Base-by-base conservation (phyloP, 2,797 vertebrate species). In the Muscicapa striata region DNA sequence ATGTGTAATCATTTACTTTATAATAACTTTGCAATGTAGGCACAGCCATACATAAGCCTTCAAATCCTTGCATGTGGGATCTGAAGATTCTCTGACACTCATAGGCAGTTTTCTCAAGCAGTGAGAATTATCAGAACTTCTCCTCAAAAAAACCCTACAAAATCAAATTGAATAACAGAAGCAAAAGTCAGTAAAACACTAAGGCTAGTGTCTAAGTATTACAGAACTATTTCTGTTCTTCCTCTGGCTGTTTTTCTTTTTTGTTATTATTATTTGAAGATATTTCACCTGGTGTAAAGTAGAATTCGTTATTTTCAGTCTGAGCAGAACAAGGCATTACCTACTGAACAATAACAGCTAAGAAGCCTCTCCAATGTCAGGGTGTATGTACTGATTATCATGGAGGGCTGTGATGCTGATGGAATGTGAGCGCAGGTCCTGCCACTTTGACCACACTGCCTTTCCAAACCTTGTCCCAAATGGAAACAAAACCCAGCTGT, bases 401-500 rank as follows among this genome's bases (percentile, higher is more conserved):
- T 12, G 54, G 36, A 83, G 41, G 67, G 66, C 78, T 82, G 52
- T 45, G 72, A 88, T 58, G 38, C 43, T 92, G 96, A 97, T 96
- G 89, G 95, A 97, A 97, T 86, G 72, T 78, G 74, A 96, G 88
- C 2, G 0, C 66, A 86, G 88, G 52, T 49, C 84, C 72, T 79
- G 34, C 90, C 54, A 64, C 80, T 91, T 78, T 57, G 72, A 87
- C 73, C 10, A 30, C 90, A 48, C 24, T 3, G 23, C 45, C 55
- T 36, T 90, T 61, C 85, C 82, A 77, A 87, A 59, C 30, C 36
- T 93, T 6, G 6, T 91, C 84, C 78, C 70, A 5, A 83, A 93
- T 17, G 70, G 83, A 95, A 97, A 96, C 89, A 96, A 91, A 92
- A 94, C 34, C 9, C 84, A 87, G 68, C 70, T 94, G 87, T 79